Evolutionary conservation across 2,888 invertebrate species (phyloP).

Genomic region (Drosophila pegasa): DNA sequence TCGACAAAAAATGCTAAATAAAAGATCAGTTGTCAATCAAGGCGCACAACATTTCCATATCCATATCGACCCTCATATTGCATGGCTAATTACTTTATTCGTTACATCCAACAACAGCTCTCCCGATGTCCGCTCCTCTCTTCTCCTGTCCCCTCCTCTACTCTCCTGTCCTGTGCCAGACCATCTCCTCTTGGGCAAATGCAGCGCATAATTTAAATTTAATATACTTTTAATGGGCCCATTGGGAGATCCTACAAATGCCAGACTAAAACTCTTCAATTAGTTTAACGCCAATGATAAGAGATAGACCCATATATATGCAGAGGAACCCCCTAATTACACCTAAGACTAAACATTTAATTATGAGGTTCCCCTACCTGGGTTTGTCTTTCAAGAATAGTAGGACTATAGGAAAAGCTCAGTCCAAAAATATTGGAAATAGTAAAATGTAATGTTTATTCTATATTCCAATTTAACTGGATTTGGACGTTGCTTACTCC

Average conservation of each 20-base stretch:
- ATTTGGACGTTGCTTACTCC: too few species aligned
- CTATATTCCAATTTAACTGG: not conserved
- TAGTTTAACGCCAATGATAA: not conserved
- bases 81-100: slow-evolving; percentile 67
- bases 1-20: slow-evolving; percentile 20
- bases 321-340: not conserved
- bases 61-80: slow-evolving; percentile 61
- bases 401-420: not conserved
- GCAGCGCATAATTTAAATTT: slow-evolving; percentile 49
- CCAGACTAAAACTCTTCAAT: not conserved
- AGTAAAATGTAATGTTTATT: not conserved
- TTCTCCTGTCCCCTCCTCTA: not conserved
- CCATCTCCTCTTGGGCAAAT: not conserved
- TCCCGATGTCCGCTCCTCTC: not conserved
- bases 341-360: not conserved
- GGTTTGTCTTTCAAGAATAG: not conserved
- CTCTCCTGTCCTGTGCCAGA: not conserved
- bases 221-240: slow-evolving; percentile 53
- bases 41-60: slow-evolving; percentile 58
- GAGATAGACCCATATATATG: not conserved
- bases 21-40: slow-evolving; percentile 77
- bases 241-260: slow-evolving; percentile 1
- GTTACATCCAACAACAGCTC: slow-evolving; percentile 29
- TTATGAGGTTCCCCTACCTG: not conserved
- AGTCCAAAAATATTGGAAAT: not conserved